phyloP scores from a whole-genome alignment of 1,140 invertebrate species.

The Drosophila lacteicornis region DNA sequence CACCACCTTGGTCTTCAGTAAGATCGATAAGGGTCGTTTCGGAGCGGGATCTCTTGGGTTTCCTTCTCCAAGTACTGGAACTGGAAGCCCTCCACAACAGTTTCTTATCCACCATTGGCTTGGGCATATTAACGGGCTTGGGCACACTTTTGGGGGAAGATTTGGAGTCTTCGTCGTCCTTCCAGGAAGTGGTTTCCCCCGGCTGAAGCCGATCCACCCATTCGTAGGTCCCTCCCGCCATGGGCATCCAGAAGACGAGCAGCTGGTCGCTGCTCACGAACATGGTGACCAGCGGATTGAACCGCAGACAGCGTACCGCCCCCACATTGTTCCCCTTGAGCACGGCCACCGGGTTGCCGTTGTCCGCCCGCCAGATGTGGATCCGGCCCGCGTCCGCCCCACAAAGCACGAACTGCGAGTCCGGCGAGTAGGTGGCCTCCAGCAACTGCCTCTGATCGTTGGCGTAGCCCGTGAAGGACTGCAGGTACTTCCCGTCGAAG shows the following conservation, averaged over 20 bases:
- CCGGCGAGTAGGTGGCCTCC: conserved; percentile 45
- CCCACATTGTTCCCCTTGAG: conserved; percentile 28
- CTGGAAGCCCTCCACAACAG: background rate
- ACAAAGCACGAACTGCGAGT: conserved; percentile 53
- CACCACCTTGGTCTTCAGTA: background rate
- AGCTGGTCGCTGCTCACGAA: conserved; percentile 50
- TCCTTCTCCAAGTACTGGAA: background rate
- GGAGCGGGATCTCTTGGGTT: background rate
- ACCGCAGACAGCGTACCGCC: conserved; percentile 33
- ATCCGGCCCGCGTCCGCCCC: conserved; percentile 46
- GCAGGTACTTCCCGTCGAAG: conserved; percentile 24
- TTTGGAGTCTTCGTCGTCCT: background rate
- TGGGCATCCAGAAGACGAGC: conserved; percentile 54
- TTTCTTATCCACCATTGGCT: background rate
- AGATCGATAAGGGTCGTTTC: background rate
- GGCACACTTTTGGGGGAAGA: background rate
- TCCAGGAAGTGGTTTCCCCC: background rate
- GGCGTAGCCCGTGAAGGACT: conserved; percentile 21
- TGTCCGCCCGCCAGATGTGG: conserved; percentile 48
- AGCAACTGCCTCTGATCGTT: conserved; percentile 27
- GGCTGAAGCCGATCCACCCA: conserved; percentile 3
- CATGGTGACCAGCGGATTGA: conserved; percentile 52
- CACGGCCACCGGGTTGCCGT: conserved; percentile 25
- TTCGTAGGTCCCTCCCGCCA: conserved; percentile 10
- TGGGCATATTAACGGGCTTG: background rate